Percentiles rank a stretch among this genome's conserved stretches.
phyloP scores from a whole-genome alignment of 1,140 invertebrate species.

The Aradophagus sp. region DNA sequence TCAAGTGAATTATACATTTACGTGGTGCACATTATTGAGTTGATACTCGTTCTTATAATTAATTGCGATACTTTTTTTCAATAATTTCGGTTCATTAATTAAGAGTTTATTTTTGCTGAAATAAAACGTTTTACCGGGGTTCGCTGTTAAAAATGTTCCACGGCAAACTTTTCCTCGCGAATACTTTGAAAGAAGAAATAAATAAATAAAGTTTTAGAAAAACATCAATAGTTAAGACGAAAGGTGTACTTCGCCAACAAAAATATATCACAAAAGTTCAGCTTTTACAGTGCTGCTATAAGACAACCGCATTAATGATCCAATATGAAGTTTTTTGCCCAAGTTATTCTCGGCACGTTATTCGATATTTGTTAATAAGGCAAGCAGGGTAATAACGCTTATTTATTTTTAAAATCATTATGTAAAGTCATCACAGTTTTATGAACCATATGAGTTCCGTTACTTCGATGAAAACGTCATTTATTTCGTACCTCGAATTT shows the following conservation, averaged over 20 bases:
- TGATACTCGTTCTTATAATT: no score
- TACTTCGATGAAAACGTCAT: no score
- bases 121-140: no score
- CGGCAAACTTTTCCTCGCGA: slow-evolving; percentile 2
- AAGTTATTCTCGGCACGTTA: slow-evolving; percentile 5
- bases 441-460: no score
- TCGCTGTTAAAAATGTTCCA: slow-evolving; percentile 11
- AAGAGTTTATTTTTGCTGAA: no score
- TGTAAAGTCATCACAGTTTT: no score
- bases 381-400: background rate
- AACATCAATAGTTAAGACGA: slow-evolving; percentile 22
- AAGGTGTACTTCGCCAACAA: slow-evolving; percentile 17
- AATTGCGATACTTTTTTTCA: no score
- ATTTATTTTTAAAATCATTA: no score
- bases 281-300: slow-evolving; percentile 14
- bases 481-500: no score
- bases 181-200: slow-evolving; percentile 12
- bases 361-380: slow-evolving; percentile 10
- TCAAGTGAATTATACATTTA: no score
- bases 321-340: slow-evolving; percentile 29
- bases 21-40: no score
- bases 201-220: slow-evolving; percentile 28
- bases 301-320: slow-evolving; percentile 35
- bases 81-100: no score
- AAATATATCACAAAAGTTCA: slow-evolving; percentile 30